Conservation (phyloP, 1,140 invertebrate genomes). For the Orius insidiosus region DNA sequence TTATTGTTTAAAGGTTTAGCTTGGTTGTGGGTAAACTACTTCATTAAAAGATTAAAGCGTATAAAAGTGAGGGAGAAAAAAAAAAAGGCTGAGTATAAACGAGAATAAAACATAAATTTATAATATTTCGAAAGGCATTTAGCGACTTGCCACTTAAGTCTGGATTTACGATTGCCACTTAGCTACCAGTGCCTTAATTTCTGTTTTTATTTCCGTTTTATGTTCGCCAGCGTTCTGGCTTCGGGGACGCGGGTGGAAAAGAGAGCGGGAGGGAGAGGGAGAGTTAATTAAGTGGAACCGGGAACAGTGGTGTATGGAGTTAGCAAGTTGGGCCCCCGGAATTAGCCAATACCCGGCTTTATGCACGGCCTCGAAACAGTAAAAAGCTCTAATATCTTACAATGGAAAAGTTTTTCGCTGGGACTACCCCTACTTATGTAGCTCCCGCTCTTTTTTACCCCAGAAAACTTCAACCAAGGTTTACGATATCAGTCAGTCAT, state of each 20-base stretch:
- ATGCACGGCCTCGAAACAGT: slow-evolving; percentile 7
- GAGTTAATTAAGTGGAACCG: slow-evolving; percentile 8
- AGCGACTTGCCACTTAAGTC: slow-evolving; percentile 7
- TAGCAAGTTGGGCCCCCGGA: slow-evolving; percentile 8
- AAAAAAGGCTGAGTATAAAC: too few species aligned
- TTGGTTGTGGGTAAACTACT: too few species aligned
- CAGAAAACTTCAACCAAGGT: background rate
- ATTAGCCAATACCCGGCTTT: slow-evolving; percentile 10
- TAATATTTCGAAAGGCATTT: slow-evolving; percentile 9
- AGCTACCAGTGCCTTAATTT: slow-evolving; percentile 9
- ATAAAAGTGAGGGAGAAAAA: too few species aligned
- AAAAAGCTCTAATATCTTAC: slow-evolving; percentile 10
- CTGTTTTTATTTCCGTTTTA: slow-evolving; percentile 11
- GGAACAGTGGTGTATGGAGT: slow-evolving; percentile 5
- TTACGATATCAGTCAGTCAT: slow-evolving; percentile 1
- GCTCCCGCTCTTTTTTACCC: background rate
- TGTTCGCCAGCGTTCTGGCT: background rate
- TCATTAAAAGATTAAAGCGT: too few species aligned
- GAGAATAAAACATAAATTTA: background rate
- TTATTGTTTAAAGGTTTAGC: too few species aligned
- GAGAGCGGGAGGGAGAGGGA: slow-evolving; percentile 1
- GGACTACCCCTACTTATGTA: background rate
- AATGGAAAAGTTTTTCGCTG: slow-evolving; percentile 8
- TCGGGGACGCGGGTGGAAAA: background rate
- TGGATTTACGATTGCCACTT: slow-evolving; percentile 4